Evolutionary conservation across 2,797 vertebrate species (phyloP).

Genomic region (Australoheros facetus): DNA sequence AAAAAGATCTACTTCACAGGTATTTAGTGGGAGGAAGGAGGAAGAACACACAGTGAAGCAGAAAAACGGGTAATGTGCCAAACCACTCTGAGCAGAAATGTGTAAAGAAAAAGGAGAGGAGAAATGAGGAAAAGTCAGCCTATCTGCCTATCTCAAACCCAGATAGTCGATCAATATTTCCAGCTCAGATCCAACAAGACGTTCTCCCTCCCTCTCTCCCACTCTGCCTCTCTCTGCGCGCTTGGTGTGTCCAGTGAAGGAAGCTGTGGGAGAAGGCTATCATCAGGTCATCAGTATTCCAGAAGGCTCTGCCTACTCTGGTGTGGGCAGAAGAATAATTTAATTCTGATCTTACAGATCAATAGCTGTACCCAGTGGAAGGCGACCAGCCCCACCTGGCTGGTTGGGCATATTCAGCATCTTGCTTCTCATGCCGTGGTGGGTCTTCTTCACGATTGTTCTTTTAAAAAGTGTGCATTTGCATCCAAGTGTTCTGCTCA

Average conservation of each 20-base stretch:
- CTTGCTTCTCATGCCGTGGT: neutral
- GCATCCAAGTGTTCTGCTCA: rapidly evolving
- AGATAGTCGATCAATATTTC: conserved; percentile 66
- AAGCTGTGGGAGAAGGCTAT: conserved; percentile 70
- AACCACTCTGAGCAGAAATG: conserved; percentile 22
- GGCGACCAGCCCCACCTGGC: conserved; percentile 48
- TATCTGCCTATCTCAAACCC: conserved; percentile 50
- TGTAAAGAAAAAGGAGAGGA: conserved; percentile 31
- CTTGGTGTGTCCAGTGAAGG: conserved; percentile 54
- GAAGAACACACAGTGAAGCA: conserved; percentile 9
- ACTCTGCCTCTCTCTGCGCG: conserved; percentile 14
- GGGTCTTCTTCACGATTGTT: conserved; percentile 12
- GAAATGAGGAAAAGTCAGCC: conserved; percentile 23
- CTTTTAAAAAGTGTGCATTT: neutral
- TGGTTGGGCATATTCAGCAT: conserved; percentile 42
- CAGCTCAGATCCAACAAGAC: conserved; percentile 55
- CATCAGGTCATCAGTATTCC: conserved; percentile 76
- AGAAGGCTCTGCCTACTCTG: conserved; percentile 62
- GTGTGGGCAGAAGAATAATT: conserved; percentile 75
- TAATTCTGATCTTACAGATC: conserved; percentile 75
- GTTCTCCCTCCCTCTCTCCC: neutral
- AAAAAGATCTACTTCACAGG: conserved; percentile 30
- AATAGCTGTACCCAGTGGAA: conserved; percentile 62
- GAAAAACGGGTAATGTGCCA: conserved; percentile 28
- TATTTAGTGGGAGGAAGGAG: conserved; percentile 21